Evolutionary conservation across 2,888 invertebrate genomes (phyloP), one percentile per base, ranked within the genome.

Genomic region (Dryococelus australis): DNA sequence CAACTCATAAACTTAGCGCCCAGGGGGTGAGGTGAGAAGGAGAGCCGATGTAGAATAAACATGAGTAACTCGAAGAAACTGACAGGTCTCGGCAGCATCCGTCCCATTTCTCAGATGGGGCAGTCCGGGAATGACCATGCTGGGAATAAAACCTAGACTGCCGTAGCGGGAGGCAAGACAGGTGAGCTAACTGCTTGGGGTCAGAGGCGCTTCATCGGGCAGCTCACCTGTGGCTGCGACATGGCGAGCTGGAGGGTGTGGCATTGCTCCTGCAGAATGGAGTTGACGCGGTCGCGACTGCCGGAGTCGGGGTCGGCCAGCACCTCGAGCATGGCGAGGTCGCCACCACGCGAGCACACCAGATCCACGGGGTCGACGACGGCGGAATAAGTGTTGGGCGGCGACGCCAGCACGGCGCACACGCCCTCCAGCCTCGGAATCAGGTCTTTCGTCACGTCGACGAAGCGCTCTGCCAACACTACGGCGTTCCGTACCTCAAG

Each of bases 341-440:
- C 97, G 0, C 97, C 97, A 0, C 96, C 97, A 53, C 97, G 94
- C 96, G 88, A 91, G 90, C 87, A 90, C 95, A 96, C 90, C 96
- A 96, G n/a, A 96, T 92, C 92, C 12, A 93, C 92, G 47, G 87
- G 90, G 91, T 97, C 97, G 0, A 94, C 94, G 43, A 97, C 95
- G 0, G 96, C 96, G 0, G 96, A 96, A 91, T 96, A 97, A 0
- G 97, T 97, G 91, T 96, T 97, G 0, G 97, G 96, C 0, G 97
- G 97, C 0, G 96, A 96, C 0, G 96, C 97, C 89, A 95, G 93
- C 2, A 96, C 93, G 0, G 95, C 94, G 0, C 95, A 95, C 0
- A 89, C 89, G 27, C 88, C 88, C 24, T 89, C 89, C 53, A 89
- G 83, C n/a, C 51, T 13, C 20, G 13, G 47, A 12, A 78, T 53